Conservation (phyloP, 2,113 vertebrate genomes). For the Motacilla alba region DNA sequence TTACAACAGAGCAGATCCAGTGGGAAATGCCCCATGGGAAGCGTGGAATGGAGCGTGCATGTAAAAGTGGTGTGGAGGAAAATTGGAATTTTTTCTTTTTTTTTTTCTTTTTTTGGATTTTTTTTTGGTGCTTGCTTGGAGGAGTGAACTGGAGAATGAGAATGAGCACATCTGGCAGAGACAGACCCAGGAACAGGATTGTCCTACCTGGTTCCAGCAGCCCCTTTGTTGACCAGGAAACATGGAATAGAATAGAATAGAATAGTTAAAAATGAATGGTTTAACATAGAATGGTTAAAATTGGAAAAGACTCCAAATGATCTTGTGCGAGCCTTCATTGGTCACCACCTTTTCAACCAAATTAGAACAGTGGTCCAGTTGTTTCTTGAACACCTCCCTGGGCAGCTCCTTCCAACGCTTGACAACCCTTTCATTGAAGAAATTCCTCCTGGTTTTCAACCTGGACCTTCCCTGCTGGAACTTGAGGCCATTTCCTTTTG, state of each 20-base stretch:
- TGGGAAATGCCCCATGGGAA: not conserved
- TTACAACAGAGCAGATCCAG: not conserved
- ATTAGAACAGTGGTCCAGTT: no score
- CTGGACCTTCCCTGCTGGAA: not conserved
- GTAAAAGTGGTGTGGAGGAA: accelerated
- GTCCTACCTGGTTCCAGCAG: not conserved
- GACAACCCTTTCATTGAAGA: not conserved
- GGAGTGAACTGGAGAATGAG: not conserved
- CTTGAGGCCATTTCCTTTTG: not conserved
- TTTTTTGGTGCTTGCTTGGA: not conserved
- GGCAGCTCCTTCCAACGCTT: accelerated
- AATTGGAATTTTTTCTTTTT: not conserved
- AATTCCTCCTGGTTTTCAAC: not conserved
- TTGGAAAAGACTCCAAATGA: not conserved
- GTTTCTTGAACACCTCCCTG: not conserved
- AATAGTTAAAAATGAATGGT: not conserved
- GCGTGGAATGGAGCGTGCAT: accelerated
- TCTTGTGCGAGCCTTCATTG: not conserved
- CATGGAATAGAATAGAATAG: not conserved
- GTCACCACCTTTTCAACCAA: not conserved
- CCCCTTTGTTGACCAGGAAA: not conserved
- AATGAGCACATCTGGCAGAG: not conserved
- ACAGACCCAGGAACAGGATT: not conserved
- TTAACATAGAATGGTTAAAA: not conserved
- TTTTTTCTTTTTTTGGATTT: not conserved